phyloP scores from a whole-genome alignment of 2,797 vertebrate species.

The Gobionotothen gibberifrons region DNA sequence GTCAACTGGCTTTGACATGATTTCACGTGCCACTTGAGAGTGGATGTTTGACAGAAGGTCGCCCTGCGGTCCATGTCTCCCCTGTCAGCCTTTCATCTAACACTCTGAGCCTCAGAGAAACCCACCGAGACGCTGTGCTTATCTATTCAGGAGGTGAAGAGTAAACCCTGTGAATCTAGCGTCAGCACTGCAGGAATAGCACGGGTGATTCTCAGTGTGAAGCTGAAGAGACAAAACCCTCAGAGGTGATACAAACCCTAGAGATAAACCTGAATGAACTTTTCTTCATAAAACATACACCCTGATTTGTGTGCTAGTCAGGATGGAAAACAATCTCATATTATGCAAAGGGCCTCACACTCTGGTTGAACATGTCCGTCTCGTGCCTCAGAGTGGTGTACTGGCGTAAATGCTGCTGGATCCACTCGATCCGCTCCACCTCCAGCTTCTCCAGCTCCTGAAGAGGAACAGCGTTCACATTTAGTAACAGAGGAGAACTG shows the following conservation, averaged over 20 bases:
- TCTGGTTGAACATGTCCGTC: slow-evolving; percentile 99
- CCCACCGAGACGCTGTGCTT: neutral
- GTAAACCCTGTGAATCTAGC: neutral
- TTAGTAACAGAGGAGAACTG: neutral
- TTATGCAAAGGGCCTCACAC: slow-evolving; percentile 84
- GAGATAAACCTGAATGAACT: neutral
- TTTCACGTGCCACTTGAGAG: neutral
- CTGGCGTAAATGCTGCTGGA: slow-evolving; percentile 94
- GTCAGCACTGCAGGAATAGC: slow-evolving; percentile 1
- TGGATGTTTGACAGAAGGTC: neutral
- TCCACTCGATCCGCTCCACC: slow-evolving; percentile 97
- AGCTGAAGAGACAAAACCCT: neutral
- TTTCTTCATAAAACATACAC: too few relatives aligned
- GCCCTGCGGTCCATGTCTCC: neutral
- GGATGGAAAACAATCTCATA: too few relatives aligned
- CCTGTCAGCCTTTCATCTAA: neutral
- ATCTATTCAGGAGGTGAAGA: neutral
- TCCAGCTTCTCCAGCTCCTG: slow-evolving; percentile 97
- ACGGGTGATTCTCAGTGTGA: neutral
- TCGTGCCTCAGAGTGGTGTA: slow-evolving; percentile 96
- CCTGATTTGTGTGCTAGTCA: too few relatives aligned
- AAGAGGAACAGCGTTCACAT: neutral
- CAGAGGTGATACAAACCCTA: neutral
- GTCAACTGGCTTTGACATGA: neutral
- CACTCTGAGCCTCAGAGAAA: slow-evolving; percentile 4